phyloP scores from a whole-genome alignment of 35 echinoderm and acorn worm genomes.

The Apostichopus californicus region DNA sequence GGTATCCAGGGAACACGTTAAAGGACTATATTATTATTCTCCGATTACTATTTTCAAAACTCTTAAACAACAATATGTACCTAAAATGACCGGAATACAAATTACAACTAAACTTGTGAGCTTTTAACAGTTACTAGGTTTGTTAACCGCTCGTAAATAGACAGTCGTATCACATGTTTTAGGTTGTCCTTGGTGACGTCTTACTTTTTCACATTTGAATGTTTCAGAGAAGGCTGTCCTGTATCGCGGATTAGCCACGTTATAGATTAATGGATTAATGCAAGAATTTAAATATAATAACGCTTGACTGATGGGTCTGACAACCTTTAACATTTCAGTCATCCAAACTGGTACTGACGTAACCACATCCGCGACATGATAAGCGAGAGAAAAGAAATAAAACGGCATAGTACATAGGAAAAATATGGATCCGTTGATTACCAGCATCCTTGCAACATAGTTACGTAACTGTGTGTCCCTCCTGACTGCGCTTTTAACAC shows the following conservation, averaged over 20 bases:
- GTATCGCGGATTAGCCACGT: slow-evolving; percentile 38
- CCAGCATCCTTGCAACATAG: slow-evolving; percentile 34
- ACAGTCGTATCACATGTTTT: neutral
- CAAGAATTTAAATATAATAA: slow-evolving; percentile 51
- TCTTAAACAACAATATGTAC: too few species aligned
- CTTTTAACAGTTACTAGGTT: neutral
- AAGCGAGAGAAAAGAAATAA: slow-evolving; percentile 34
- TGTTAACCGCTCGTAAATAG: neutral
- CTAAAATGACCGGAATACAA: too few species aligned
- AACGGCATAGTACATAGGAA: slow-evolving; percentile 43
- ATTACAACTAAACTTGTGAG: too few species aligned
- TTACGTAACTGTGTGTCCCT: slow-evolving; percentile 41
- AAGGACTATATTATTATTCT: too few species aligned
- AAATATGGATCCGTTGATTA: slow-evolving; percentile 45
- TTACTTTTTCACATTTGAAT: slow-evolving; percentile 9
- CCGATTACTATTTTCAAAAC: too few species aligned
- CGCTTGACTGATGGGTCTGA: neutral
- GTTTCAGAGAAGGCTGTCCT: slow-evolving; percentile 34
- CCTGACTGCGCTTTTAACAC: neutral
- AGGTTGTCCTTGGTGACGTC: neutral
- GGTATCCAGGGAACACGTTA: too few species aligned
- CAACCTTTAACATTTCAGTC: neutral
- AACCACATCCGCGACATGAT: neutral
- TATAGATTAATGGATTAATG: slow-evolving; percentile 36
- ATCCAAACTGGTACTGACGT: neutral